Percentiles rank a stretch among this genome's conserved stretches.
Conservation (phyloP, 2,113 vertebrate species). For the Corydoras sp. region DNA sequence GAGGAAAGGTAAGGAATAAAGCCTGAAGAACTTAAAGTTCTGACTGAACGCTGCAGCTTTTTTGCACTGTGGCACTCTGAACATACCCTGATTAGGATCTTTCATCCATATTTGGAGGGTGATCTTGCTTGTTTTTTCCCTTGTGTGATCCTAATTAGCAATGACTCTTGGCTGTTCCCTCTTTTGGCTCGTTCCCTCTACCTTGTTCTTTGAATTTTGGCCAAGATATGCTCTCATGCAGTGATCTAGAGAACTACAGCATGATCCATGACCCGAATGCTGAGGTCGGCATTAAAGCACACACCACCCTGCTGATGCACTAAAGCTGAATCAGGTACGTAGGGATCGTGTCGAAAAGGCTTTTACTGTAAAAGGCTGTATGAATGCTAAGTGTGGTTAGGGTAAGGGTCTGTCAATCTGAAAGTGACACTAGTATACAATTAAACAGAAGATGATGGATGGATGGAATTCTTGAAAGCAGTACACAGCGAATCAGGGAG, state of each 20-base stretch:
- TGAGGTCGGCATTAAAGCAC: slow-evolving; percentile 46
- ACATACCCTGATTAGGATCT: slow-evolving; percentile 29
- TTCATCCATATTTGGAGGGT: slow-evolving; percentile 30
- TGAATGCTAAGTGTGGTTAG: no score
- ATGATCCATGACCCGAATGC: slow-evolving; percentile 25
- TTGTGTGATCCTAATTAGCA: slow-evolving; percentile 41
- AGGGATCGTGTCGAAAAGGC: no score
- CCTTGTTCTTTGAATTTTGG: not conserved
- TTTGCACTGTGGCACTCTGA: not conserved
- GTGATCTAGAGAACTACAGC: slow-evolving; percentile 38
- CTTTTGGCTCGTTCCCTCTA: slow-evolving; percentile 9
- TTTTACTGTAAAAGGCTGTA: no score
- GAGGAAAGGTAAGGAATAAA: no score
- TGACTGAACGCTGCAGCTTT: no score
- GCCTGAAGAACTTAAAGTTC: no score
- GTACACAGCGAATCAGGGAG: no score
- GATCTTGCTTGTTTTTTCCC: slow-evolving; percentile 16
- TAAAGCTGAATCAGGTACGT: no score
- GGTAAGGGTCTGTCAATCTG: no score
- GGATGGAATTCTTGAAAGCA: no score
- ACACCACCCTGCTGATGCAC: not conserved
- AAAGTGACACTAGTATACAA: no score
- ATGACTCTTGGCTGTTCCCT: slow-evolving; percentile 39
- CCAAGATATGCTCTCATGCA: slow-evolving; percentile 15
- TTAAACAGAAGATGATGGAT: no score